Evolutionary conservation across 1,140 invertebrate genomes (phyloP).

Genomic region (Xylocopa sonorina): DNA sequence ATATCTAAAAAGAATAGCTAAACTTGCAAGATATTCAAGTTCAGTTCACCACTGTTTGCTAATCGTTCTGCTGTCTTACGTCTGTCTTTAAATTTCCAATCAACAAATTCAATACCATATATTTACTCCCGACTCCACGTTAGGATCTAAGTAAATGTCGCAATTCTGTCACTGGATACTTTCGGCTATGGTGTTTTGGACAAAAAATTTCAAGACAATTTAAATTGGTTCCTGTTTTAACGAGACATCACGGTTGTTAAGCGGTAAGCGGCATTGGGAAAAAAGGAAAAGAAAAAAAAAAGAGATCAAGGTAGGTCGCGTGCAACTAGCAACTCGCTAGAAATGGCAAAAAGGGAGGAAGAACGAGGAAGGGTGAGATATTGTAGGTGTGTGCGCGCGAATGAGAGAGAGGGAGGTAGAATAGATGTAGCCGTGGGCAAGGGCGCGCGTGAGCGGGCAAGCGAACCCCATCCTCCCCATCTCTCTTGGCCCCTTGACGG

Average conservation of each 20-base stretch:
- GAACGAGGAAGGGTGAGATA: too few relatives aligned
- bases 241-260: conserved; percentile 55
- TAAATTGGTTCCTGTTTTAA: conserved; percentile 59
- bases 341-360: conserved; percentile 30
- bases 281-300: conserved; percentile 25
- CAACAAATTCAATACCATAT: too few relatives aligned
- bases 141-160: too few relatives aligned
- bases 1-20: too few relatives aligned
- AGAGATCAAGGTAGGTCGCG: conserved; percentile 46
- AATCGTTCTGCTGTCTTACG: too few relatives aligned
- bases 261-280: conserved; percentile 54
- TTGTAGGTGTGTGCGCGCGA: too few relatives aligned
- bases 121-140: too few relatives aligned
- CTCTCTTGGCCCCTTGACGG: conserved; percentile 53
- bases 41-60: too few relatives aligned
- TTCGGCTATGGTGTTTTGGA: background rate
- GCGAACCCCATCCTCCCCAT: conserved; percentile 54
- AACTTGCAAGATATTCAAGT: too few relatives aligned
- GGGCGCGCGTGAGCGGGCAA: conserved; percentile 78
- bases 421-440: conserved; percentile 73
- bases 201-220: conserved; percentile 42
- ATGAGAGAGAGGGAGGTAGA: conserved; percentile 50
- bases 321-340: conserved; percentile 29
- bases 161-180: background rate
- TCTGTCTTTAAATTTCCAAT: too few relatives aligned